Evolutionary conservation across 2,797 vertebrate genomes (phyloP), one percentile per base, ranked within the genome.

Genomic region (Gallinago solitaria): DNA sequence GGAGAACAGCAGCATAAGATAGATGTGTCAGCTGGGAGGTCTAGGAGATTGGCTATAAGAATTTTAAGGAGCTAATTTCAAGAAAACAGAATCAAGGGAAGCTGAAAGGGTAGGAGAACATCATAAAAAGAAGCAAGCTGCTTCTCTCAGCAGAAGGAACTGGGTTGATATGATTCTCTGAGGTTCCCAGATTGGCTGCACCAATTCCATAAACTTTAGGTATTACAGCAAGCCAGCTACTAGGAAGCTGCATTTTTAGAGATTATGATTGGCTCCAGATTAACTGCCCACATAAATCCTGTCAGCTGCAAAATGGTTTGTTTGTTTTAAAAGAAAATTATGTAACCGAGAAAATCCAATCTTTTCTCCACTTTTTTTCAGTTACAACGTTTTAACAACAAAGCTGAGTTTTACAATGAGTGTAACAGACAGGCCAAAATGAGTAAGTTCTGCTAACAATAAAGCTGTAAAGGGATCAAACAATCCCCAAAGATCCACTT

Each of bases 11-110:
- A 60, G 54, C 23, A 1, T 20, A 81, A 93, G 92, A 96, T 76
- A 56, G 76, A 96, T 95, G 73, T 80, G 94, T 82, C 94, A 83
- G 8, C 87, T 87, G 93, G 94, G 94, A 95, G 68, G 74, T 32
- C 43, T 51, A 48, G 54, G 69, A 94, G 87, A 96, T 69, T 18
- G n/a, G 76, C 85, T 95, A 57, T 71, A 89, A 87, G 92, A 93
- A 96, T 96, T 95, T 95, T 90, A 89, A 96, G 81, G 65, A 95
- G 94, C 90, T 74, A 87, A 96, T 85, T 90, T 79, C 80, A 84
- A 87, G 89, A 47, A 89, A 92, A 95, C 54, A 77, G 79, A 90
- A 95, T 87, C 83, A 91, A 87, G 81, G 56, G 63, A 86, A 87
- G 86, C 50, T 35, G 57, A 39, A 83, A 56, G 56, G 51, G 70